phyloP scores from a whole-genome alignment of 2,113 vertebrate species.

The Columba livia region DNA sequence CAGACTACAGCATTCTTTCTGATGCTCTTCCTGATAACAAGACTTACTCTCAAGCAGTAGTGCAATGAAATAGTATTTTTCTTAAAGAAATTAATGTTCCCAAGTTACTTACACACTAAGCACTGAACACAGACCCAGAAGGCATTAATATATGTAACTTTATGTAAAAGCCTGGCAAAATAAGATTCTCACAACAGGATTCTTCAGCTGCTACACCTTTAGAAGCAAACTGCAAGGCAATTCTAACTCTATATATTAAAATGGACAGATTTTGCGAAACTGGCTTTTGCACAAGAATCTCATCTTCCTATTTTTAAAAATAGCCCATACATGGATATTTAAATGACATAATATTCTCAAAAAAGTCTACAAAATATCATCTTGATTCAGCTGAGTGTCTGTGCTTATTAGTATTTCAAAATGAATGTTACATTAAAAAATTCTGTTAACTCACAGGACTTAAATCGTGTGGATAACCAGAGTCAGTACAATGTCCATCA shows the following conservation, averaged over 20 bases:
- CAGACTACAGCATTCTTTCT: neutral
- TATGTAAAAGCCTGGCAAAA: neutral
- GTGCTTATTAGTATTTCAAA: slow-evolving; percentile 17
- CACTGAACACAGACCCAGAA: neutral
- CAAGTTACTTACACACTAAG: neutral
- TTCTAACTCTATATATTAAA: neutral
- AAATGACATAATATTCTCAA: neutral
- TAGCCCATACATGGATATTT: neutral
- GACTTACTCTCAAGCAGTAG: neutral
- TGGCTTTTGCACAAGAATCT: neutral
- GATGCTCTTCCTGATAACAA: neutral
- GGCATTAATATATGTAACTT: neutral
- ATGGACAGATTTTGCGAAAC: neutral
- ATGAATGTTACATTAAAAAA: slow-evolving; percentile 2
- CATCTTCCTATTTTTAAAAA: neutral
- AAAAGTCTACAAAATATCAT: neutral
- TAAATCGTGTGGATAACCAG: slow-evolving; percentile 7
- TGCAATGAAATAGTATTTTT: neutral
- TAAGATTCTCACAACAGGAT: neutral
- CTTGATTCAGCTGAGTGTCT: neutral
- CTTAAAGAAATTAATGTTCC: neutral
- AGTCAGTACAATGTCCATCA: slow-evolving; percentile 28
- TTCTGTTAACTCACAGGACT: neutral
- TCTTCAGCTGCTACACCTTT: neutral
- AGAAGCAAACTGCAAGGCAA: neutral